phyloP scores from a whole-genome alignment of 2,113 vertebrate species.

The Anas platyrhynchos region DNA sequence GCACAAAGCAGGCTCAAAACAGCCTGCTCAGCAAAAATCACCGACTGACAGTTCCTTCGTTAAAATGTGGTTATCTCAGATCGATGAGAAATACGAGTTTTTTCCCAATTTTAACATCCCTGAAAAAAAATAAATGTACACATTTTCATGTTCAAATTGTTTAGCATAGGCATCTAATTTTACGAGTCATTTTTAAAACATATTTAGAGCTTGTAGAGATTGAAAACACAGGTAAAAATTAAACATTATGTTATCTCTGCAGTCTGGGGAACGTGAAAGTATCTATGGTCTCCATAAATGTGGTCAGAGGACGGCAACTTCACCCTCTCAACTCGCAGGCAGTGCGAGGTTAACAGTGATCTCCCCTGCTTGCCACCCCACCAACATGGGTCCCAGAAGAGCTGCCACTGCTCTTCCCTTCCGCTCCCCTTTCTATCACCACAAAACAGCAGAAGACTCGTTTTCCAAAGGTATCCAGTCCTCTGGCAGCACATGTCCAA shows the following conservation, averaged over 20 bases:
- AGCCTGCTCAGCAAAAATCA: not conserved
- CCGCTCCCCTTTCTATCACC: rapidly evolving
- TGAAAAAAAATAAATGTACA: not conserved
- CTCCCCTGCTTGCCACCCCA: not conserved
- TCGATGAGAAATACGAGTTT: rapidly evolving
- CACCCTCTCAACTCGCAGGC: not conserved
- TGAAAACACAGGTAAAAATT: not conserved
- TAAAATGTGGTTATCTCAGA: rapidly evolving
- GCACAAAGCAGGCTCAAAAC: not conserved
- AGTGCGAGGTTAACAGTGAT: not conserved
- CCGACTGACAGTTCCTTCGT: not conserved
- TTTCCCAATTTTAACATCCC: not conserved
- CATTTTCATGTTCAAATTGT: not conserved
- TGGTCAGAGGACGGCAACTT: not conserved
- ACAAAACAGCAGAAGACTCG: rapidly evolving
- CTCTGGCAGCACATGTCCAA: too few species aligned
- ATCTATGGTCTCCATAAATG: not conserved
- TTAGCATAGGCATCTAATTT: not conserved
- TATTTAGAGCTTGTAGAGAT: not conserved
- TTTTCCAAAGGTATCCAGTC: not conserved
- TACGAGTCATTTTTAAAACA: not conserved
- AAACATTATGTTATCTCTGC: not conserved
- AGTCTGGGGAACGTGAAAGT: not conserved
- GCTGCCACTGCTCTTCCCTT: rapidly evolving
- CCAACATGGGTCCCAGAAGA: not conserved